These are phyloP conservation scores for Cataglyphis rosenhaueri DNA, from an alignment of 2,888 invertebrate genomes.

Conservation along the genomic window DNA sequence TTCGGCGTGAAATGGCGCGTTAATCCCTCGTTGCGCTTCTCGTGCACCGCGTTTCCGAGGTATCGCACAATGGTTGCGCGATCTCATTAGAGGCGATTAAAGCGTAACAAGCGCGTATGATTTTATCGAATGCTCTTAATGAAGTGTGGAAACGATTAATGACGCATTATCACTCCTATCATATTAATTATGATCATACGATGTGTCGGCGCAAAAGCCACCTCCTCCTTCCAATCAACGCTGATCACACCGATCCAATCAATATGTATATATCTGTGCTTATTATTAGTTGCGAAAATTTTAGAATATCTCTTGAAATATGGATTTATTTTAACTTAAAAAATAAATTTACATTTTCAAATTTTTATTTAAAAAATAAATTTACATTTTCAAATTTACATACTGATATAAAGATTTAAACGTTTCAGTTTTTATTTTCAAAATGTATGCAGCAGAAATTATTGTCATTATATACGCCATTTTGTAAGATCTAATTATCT, in stretches of 20 bases:
- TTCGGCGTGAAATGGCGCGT: conserved; percentile 43
- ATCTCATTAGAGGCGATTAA: conserved; percentile 32
- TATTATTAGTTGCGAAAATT: background rate
- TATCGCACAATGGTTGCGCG: background rate
- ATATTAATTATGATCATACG: conserved; percentile 30
- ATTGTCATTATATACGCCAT: conserved; percentile 6
- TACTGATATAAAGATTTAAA: conserved; percentile 3
- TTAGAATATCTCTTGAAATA: background rate
- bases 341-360: background rate
- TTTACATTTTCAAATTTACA: background rate
- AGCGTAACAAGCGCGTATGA: conserved; percentile 38
- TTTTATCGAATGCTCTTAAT: conserved; percentile 42
- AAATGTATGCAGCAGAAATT: background rate
- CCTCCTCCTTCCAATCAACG: background rate
- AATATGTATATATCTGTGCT: background rate
- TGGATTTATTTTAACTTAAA: background rate
- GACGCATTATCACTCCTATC: conserved; percentile 44
- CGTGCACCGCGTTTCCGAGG: background rate
- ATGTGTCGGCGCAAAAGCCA: background rate
- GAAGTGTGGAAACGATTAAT: conserved; percentile 52
- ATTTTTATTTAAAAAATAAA: background rate
- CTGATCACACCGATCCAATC: background rate
- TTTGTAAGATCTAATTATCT: conserved; percentile 30
- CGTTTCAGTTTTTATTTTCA: background rate
- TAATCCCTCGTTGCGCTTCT: conserved; percentile 35